These are phyloP conservation scores for Rugalucina vietnamica DNA, from an alignment of 2,888 invertebrate genomes.

Conservation along the genomic window DNA sequence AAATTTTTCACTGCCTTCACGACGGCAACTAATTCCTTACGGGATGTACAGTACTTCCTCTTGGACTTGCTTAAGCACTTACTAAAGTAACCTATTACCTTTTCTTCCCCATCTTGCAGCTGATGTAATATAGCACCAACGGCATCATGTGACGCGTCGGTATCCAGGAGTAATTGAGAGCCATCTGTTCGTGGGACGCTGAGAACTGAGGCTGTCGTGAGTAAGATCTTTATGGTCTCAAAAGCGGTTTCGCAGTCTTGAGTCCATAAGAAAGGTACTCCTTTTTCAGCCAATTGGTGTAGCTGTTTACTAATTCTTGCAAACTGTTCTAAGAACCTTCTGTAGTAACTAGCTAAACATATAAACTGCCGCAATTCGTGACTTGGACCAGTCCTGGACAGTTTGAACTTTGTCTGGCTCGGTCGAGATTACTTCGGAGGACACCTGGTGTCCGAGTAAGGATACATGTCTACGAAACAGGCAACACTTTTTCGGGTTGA, in stretches of 20 bases:
- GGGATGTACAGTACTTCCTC: background rate
- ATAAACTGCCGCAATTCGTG: background rate
- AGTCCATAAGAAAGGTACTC: background rate
- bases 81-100: background rate
- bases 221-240: background rate
- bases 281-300: background rate
- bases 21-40: background rate
- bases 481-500: background rate
- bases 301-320: background rate
- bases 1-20: background rate
- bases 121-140: background rate
- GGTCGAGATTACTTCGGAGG: background rate
- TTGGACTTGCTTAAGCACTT: background rate
- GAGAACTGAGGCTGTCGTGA: background rate
- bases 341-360: background rate
- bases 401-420: background rate
- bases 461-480: background rate
- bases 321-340: background rate
- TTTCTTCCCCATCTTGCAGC: background rate
- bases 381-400: background rate
- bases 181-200: background rate
- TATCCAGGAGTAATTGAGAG: background rate
- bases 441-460: background rate
- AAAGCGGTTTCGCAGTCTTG: background rate
- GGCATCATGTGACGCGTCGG: background rate